Conservation (phyloP, 2,797 vertebrate species). For the Nasua narica region DNA sequence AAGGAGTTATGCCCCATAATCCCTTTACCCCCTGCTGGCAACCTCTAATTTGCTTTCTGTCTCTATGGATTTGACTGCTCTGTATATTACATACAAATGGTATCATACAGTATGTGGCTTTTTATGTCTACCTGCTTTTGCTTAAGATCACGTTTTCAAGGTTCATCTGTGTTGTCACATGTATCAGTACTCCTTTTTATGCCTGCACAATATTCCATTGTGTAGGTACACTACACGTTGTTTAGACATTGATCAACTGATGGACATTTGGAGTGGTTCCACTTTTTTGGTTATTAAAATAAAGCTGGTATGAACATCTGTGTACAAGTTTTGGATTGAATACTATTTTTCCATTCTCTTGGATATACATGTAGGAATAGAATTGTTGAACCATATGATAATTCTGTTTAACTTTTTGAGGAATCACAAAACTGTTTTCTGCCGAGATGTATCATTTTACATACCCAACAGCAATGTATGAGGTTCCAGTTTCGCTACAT, state of each 20-base stretch:
- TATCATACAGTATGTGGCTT: not conserved
- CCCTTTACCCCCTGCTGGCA: not conserved
- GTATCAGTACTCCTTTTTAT: not conserved
- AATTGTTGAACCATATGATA: not conserved
- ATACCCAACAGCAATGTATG: not conserved
- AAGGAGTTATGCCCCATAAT: not conserved
- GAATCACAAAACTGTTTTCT: not conserved
- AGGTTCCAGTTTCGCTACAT: not conserved
- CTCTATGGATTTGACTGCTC: not conserved
- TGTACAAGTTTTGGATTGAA: not conserved
- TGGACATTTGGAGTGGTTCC: not conserved
- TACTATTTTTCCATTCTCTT: not conserved
- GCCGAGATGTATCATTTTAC: not conserved
- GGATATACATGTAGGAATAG: not conserved
- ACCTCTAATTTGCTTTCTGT: not conserved
- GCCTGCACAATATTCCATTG: not conserved
- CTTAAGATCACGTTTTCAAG: not conserved
- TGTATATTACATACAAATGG: not conserved
- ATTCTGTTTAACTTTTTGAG: not conserved
- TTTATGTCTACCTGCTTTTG: not conserved
- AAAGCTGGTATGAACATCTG: not conserved
- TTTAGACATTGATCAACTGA: not conserved
- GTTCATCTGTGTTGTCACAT: not conserved
- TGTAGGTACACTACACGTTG: not conserved
- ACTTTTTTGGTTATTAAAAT: not conserved